Conservation (phyloP, 2,113 vertebrate species). For the Indicator indicator region DNA sequence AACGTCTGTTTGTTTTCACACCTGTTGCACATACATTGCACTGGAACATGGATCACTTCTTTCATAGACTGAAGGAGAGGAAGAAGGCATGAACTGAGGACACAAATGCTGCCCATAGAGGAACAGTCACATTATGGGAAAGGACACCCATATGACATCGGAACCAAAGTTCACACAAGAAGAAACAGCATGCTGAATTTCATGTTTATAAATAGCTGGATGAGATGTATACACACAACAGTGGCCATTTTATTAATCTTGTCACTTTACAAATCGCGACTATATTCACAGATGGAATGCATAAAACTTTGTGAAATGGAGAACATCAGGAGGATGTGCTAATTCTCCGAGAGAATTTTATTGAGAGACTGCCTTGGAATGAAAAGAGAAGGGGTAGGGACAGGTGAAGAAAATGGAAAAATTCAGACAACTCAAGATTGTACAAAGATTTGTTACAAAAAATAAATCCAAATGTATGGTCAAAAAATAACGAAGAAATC, state of each 20-base stretch:
- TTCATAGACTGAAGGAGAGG: neutral
- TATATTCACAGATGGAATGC: slow-evolving; percentile 56
- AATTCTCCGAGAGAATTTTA: slow-evolving; percentile 51
- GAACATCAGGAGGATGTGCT: slow-evolving; percentile 55
- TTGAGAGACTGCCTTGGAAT: neutral
- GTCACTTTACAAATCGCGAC: slow-evolving; percentile 59
- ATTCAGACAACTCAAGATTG: neutral
- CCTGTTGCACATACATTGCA: neutral
- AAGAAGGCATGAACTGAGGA: neutral
- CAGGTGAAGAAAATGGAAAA: slow-evolving; percentile 36
- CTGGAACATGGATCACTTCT: neutral
- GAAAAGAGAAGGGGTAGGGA: neutral
- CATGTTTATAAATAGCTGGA: slow-evolving; percentile 57
- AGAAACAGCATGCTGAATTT: slow-evolving; percentile 61
- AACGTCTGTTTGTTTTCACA: neutral
- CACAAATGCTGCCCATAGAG: neutral
- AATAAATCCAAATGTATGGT: neutral
- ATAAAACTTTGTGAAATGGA: slow-evolving; percentile 38
- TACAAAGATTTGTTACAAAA: slow-evolving; percentile 60
- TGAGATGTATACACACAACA: slow-evolving; percentile 57
- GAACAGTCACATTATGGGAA: neutral
- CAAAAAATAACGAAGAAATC: slow-evolving; percentile 36
- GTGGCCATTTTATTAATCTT: slow-evolving; percentile 66
- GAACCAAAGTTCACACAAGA: slow-evolving; percentile 72
- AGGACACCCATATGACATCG: neutral